A percentile compares a stretch with the other conserved stretches of the same genome.
phyloP scores from a whole-genome alignment of 1,140 invertebrate genomes.

The Procambarus clarkii region DNA sequence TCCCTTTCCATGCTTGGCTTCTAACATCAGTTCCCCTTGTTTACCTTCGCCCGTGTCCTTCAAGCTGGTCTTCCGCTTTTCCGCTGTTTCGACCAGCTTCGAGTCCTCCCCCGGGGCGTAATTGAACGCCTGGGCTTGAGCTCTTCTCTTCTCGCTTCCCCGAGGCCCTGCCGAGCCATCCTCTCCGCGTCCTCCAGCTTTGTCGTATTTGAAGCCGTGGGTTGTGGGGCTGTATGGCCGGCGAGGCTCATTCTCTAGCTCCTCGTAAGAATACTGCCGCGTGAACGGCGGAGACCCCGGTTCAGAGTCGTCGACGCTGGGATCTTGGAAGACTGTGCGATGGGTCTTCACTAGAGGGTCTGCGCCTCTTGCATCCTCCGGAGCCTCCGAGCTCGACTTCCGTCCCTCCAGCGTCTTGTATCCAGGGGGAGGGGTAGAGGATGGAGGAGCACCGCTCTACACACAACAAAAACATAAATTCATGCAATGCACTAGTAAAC shows the following conservation, averaged over 20 bases:
- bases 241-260: constrained; percentile 62
- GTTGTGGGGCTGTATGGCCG: constrained; percentile 51
- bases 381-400: background rate
- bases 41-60: background rate
- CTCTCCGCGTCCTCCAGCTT: background rate
- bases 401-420: constrained; percentile 43
- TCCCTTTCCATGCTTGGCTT: background rate
- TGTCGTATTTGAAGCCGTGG: constrained; percentile 69
- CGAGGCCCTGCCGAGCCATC: background rate
- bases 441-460: constrained; percentile 47
- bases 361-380: background rate
- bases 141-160: constrained; percentile 35
- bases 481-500: background rate
- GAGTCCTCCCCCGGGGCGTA: constrained; percentile 68
- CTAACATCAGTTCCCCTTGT: background rate
- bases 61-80: background rate
- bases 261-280: constrained; percentile 69
- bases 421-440: constrained; percentile 62
- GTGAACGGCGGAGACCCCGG: background rate
- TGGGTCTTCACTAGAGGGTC: constrained; percentile 65
- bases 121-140: constrained; percentile 70
- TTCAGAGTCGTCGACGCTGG: background rate
- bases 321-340: constrained; percentile 44
- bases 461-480: constrained; percentile 32
- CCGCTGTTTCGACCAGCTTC: background rate